Evolutionary conservation across 2,888 invertebrate species (phyloP).

Genomic region (Ophion costatus): DNA sequence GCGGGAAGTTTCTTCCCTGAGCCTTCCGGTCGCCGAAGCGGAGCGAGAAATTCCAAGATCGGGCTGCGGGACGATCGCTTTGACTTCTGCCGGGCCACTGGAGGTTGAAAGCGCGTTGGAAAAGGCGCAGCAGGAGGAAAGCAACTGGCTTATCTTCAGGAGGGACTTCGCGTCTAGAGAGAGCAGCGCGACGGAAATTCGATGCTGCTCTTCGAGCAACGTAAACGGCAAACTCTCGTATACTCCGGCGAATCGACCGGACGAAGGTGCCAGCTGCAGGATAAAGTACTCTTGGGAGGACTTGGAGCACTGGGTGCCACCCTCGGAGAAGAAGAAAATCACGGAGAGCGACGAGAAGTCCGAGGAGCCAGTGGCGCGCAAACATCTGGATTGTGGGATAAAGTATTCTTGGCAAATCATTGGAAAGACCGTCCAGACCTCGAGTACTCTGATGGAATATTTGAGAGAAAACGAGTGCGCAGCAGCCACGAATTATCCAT

Average conservation of each 20-base stretch:
- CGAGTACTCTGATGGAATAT: slow-evolving; percentile 66
- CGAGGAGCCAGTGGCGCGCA: not conserved
- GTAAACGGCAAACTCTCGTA: not conserved
- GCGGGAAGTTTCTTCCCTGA: slow-evolving; percentile 2
- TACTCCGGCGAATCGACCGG: not conserved
- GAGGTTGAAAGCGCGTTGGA: not conserved
- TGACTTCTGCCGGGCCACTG: not conserved
- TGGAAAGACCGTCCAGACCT: slow-evolving; percentile 73
- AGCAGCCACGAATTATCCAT: slow-evolving; percentile 52
- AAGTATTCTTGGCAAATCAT: slow-evolving; percentile 77
- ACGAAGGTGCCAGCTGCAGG: slow-evolving; percentile 18
- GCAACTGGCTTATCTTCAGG: not conserved
- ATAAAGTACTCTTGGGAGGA: slow-evolving; percentile 71
- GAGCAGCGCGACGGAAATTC: slow-evolving; percentile 16
- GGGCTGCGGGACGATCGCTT: not conserved
- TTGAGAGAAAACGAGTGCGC: slow-evolving; percentile 41
- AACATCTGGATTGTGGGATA: slow-evolving; percentile 64
- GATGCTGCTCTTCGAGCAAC: slow-evolving; percentile 14
- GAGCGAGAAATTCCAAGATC: not conserved
- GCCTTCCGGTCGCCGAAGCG: not conserved
- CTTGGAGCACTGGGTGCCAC: slow-evolving; percentile 67
- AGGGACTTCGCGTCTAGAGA: not conserved
- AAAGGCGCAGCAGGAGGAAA: not conserved
- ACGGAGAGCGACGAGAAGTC: slow-evolving; percentile 7
- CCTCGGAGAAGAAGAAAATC: slow-evolving; percentile 61